Base-by-base conservation (phyloP, 2,113 vertebrate species). In the Nanorana parkeri region DNA sequence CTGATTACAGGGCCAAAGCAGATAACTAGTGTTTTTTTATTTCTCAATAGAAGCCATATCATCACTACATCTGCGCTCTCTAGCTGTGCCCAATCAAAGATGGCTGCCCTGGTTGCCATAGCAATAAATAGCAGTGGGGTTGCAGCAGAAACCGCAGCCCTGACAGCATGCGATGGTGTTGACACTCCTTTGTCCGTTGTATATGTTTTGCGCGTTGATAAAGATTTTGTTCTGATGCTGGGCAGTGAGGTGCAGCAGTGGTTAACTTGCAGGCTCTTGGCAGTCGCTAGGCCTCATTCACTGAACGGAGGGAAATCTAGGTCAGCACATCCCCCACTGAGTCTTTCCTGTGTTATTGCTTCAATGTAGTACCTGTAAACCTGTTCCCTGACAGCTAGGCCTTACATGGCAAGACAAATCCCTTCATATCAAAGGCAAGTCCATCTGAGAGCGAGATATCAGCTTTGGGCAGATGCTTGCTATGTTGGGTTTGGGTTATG, bases 201-300 rank as follows among this genome's bases (percentile, higher is more conserved):
- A 7, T 23, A n/a, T 8, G 15, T 3, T 23, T 71, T 7, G 23
- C 17, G 19, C 11, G 16, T 17, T 10, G 20, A 55, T 72, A 24
- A 21, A n/a, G 29, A 32, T 32, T 2, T 32, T 32, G 29, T 10
- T 41, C 41, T 41, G 41, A 41, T 1, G 13, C 47, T 71, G 68
- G 51, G 24, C 6, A 28, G 17, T 20, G 51, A 52, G 41, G 8
- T 21, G 10, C 3, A 24, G 47, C 47, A 71, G 68, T 71, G 19
- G 51, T 28, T 58, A 58, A 26, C 71, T 73, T 73, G 69, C 23
- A 20, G 58, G 56, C 54, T 74, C 71, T 60, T 41, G 73, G 69
- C 23, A 20, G 58, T 74, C 54, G 56, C 54, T 74, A 41, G 73
- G 73, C 73, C 58, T 76, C 73, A 63, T 63, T 76, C 73, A 76